Evolutionary conservation across 2,888 invertebrate genomes (phyloP), one percentile per base, ranked within the genome.

Genomic region (Cheilosia soror): DNA sequence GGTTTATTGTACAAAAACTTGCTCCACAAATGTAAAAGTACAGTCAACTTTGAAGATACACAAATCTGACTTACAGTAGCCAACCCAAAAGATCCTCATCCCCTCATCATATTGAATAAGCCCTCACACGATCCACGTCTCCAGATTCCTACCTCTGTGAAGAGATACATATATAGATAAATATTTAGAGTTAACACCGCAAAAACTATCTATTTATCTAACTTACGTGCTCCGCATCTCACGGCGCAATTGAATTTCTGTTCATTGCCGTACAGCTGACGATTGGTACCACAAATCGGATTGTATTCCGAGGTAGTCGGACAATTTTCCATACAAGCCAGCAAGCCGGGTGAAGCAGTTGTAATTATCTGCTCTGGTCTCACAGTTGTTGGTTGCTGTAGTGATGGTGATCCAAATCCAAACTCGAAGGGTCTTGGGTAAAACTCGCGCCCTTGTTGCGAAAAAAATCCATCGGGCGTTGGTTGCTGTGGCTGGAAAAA

Each of bases 251-350:
- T 88, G 29, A 90, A 91, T 63, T 91, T 91, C 69, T 90, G 90
- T 63, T 89, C 89, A 78, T 92, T 92, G 15, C 83, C 80, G 76
- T 92, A 92, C 40, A 89, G 53, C 47, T 90, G 88, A 33, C 88
- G 88, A 85, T 92, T 90, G 49, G 88, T 90, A 11, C 90, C 92
- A 83, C 92, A 92, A 60, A 92, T 88, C 2, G 92, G 92, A 89
- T 90, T 92, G 44, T 92, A 92, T 77, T 92, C 90, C 0, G 90
- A 76, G 0, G 92, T 92, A 0, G 92, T 90, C 4, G 89, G 90
- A 68, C 92, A 92, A 11, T 87, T 85, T n/a, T 87, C 88, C 47
- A 89, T 89, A 75, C 92, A 92, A 2, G 87, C 71, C 0, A 91
- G 69, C 49, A 90, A 91, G 15, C 87, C 71, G 3, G 87, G 88